Base-by-base conservation (phyloP, 2,888 invertebrate genomes). In the Melieria picta region DNA sequence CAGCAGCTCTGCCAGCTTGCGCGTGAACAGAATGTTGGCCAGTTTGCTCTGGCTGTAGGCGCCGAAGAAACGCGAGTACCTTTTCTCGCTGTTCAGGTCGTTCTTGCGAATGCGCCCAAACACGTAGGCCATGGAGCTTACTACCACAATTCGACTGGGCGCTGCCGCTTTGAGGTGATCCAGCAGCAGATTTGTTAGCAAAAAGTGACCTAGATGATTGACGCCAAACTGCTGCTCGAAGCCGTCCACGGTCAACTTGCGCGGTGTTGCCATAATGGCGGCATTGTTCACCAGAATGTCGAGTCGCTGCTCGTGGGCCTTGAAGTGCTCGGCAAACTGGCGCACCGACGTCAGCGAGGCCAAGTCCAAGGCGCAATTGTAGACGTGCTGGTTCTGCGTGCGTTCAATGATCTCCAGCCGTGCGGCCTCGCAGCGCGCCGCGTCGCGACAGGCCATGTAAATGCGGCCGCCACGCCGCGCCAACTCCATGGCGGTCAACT, bases 381-480 rank as follows among this genome's bases (percentile, higher is more conserved):
- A 96, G 89, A 86, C 88, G 91, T 86, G 93, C 86, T 87, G 93
- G 86, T 96, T 96, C 81, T 87, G 88, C 0, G 93, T 92, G 75
- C 91, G 90, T 75, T 93, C 83, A 62, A 95, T 93, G 75, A 95
- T 93, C 79, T 93, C 91, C 80, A 91, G 89, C 1, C 93, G 90
- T 52, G 90, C 88, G 4, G 87, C 87, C 89, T 95, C 94, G 86
- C 95, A 96, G 81, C 90, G 90, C 57, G 88, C 85, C 87, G 94
- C 89, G 88, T 96, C 91, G 60, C 95, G 90, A 80, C 96, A 96
- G 4, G 95, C 96, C 94, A 96, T 93, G 81, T 94, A 92, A 77
- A 96, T 91, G 88, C 91, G 93, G 7, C 93, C 95, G 5, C 93
- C 92, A 65, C 93, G 87, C 64, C 88, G 88, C 0, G 94, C 94